Evolutionary conservation across 2,888 invertebrate genomes (phyloP).

Genomic region (Sphaerophoria taeniata): DNA sequence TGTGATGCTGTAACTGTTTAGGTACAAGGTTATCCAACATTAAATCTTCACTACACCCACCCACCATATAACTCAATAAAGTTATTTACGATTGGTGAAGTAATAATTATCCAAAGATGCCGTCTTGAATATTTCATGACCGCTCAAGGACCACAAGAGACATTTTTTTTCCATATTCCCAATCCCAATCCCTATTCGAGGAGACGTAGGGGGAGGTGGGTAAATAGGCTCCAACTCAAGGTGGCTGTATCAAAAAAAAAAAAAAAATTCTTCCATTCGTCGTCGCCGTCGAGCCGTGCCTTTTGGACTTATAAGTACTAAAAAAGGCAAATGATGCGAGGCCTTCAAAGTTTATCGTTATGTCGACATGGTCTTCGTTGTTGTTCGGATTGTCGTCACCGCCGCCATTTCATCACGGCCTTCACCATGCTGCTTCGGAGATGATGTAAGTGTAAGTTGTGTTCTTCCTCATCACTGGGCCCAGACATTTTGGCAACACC

Average conservation of each 20-base stretch:
- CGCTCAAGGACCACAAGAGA: no score
- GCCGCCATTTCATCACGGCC: background rate
- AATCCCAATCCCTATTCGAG: background rate
- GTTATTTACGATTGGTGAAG: constrained; percentile 40
- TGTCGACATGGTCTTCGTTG: constrained; percentile 29
- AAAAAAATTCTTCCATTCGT: background rate
- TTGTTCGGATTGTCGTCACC: background rate
- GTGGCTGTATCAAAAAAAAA: no score
- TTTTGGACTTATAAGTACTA: no score
- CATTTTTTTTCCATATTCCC: no score
- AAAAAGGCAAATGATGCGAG: constrained; percentile 50
- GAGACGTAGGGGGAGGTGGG: background rate
- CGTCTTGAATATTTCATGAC: constrained; percentile 38
- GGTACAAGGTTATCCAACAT: background rate
- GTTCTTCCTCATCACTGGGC: constrained; percentile 63
- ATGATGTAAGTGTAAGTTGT: constrained; percentile 38
- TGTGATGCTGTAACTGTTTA: background rate
- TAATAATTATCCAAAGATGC: constrained; percentile 48
- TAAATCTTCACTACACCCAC: no score
- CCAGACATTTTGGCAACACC: constrained; percentile 73
- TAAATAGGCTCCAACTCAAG: no score
- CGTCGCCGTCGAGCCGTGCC: constrained; percentile 47
- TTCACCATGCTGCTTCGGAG: constrained; percentile 17
- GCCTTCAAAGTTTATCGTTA: constrained; percentile 49
- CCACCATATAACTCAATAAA: background rate